Evolutionary conservation across 1,140 invertebrate species (phyloP).

Genomic region (Dendroctonus ponderosae): DNA sequence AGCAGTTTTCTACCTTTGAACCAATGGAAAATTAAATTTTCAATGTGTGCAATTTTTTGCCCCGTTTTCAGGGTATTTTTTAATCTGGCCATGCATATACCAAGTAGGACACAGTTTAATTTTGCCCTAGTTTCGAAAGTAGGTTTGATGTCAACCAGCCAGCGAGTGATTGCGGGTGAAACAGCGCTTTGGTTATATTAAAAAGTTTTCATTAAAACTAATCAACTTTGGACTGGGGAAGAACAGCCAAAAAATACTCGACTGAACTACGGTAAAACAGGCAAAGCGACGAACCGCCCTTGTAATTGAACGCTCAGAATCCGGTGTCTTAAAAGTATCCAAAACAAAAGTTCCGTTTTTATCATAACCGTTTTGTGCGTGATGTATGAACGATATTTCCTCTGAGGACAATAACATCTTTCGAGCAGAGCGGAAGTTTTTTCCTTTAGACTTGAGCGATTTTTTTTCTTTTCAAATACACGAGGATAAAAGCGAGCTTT

Average conservation of each 20-base stretch:
- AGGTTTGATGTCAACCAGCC: background rate
- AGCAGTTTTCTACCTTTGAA: background rate
- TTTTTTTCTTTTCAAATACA: too few species aligned
- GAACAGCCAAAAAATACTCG: too few species aligned
- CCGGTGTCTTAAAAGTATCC: too few species aligned
- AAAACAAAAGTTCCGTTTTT: too few species aligned
- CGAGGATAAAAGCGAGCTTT: too few species aligned
- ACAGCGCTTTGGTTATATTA: background rate
- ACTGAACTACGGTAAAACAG: too few species aligned
- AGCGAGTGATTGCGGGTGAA: background rate
- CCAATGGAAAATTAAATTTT: slow-evolving; percentile 3
- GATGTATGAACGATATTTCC: background rate
- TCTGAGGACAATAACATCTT: background rate
- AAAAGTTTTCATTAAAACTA: background rate
- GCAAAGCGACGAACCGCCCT: too few species aligned
- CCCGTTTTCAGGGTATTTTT: slow-evolving; percentile 2
- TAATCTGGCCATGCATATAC: slow-evolving; percentile 9
- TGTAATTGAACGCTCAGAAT: too few species aligned
- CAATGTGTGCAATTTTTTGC: slow-evolving; percentile 2
- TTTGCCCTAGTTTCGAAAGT: slow-evolving; percentile 2
- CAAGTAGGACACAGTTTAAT: background rate
- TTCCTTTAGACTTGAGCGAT: too few species aligned
- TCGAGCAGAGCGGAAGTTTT: background rate
- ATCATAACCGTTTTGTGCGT: too few species aligned
- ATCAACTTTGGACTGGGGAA: background rate